Conservation (phyloP, 2,797 vertebrate species). For the Basileuterus tristriatus region DNA sequence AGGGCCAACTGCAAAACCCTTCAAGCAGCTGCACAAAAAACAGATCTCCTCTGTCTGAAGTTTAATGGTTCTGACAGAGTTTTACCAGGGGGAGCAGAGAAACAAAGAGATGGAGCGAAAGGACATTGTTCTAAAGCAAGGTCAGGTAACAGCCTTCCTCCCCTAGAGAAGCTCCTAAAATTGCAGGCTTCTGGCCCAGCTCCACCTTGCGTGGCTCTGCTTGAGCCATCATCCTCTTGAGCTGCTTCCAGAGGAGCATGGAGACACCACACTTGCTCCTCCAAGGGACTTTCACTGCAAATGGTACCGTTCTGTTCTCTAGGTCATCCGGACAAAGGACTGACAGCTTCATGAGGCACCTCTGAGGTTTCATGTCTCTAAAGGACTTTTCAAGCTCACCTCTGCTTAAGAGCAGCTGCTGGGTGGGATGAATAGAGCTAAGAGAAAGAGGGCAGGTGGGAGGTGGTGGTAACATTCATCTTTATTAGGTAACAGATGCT, state of each 20-base stretch:
- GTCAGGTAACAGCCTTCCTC: constrained; percentile 21
- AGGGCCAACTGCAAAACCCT: neutral
- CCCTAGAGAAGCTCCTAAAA: neutral
- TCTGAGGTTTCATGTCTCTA: neutral
- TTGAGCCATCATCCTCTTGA: neutral
- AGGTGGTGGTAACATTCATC: neutral
- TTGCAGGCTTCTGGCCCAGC: neutral
- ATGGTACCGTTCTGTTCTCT: neutral
- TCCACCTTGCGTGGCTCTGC: neutral
- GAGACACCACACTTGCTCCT: neutral
- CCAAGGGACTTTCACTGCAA: neutral
- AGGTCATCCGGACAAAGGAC: neutral
- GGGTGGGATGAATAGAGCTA: neutral
- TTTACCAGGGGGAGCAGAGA: constrained; percentile 18
- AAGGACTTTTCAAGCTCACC: neutral
- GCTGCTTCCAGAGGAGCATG: neutral
- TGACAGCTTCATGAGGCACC: fast-evolving
- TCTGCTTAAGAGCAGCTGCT: neutral
- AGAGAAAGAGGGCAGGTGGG: neutral
- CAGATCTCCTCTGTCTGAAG: neutral
- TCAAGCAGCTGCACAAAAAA: neutral
- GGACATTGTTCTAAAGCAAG: constrained; percentile 40
- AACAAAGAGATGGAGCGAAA: neutral
- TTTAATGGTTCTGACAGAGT: constrained; percentile 47
- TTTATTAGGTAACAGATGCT: constrained; percentile 62